These are phyloP conservation scores for Coccyzus lansbergi DNA, from an alignment of 2,797 vertebrate genomes.

Conservation along the genomic window DNA sequence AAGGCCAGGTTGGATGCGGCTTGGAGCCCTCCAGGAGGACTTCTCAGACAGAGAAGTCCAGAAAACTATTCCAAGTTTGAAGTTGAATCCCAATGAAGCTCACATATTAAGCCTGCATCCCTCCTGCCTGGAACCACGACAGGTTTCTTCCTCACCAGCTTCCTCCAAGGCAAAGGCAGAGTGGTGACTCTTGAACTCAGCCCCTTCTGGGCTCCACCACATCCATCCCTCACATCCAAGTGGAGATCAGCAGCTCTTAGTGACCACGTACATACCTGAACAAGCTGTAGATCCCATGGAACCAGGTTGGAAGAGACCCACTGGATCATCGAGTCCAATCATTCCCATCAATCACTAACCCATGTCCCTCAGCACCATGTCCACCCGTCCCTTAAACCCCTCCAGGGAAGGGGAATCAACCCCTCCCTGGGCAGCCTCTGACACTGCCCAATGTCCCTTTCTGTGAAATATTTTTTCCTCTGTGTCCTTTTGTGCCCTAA, in stretches of 20 bases:
- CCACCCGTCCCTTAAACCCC: too few species aligned
- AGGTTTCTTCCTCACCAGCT: background rate
- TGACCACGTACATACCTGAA: background rate
- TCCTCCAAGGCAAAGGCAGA: background rate
- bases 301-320: too few species aligned
- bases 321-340: too few species aligned
- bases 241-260: background rate
- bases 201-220: background rate
- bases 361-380: too few species aligned
- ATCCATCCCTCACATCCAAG: background rate
- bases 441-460: too few species aligned
- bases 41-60: background rate
- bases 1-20: too few species aligned
- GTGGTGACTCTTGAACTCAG: too few species aligned
- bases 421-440: too few species aligned
- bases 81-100: background rate
- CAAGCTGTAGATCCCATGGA: accelerated
- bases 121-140: background rate
- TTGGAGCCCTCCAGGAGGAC: background rate
- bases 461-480: too few species aligned
- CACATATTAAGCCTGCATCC: background rate
- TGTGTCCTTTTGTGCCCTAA: background rate
- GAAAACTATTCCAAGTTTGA: background rate
- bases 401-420: too few species aligned
- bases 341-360: too few species aligned